phyloP scores from a whole-genome alignment of 2,888 invertebrate species.

The Drosophila niveifrons region DNA sequence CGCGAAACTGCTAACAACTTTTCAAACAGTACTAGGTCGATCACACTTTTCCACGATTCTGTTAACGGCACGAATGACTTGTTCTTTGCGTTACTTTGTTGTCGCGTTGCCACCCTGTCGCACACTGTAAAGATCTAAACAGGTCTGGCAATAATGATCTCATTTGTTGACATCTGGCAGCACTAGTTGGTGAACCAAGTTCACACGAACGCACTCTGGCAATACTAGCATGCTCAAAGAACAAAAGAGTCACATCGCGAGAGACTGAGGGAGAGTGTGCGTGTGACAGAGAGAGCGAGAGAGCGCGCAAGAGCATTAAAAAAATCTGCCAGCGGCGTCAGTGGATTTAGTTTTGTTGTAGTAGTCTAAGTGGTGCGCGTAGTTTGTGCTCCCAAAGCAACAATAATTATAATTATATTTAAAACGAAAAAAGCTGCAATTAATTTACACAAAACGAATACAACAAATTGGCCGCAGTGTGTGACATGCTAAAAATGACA shows the following conservation, averaged over 20 bases:
- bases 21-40: not conserved
- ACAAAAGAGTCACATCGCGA: conserved; percentile 59
- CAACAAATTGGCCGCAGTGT: conserved; percentile 30
- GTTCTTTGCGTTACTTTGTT: not conserved
- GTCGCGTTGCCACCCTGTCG: conserved; percentile 36
- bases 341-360: conserved; percentile 77
- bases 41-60: not conserved
- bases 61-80: not conserved
- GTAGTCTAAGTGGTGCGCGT: conserved; percentile 62
- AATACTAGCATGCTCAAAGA: conserved; percentile 52
- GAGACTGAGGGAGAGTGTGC: conserved; percentile 15
- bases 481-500: conserved; percentile 71
- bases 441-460: conserved; percentile 43
- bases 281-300: conserved; percentile 28
- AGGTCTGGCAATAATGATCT: conserved; percentile 54
- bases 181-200: conserved; percentile 41
- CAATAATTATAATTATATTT: conserved; percentile 46
- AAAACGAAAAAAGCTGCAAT: conserved; percentile 46
- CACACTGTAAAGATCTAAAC: conserved; percentile 19
- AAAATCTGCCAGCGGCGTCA: conserved; percentile 81
- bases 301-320: conserved; percentile 45
- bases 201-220: conserved; percentile 39
- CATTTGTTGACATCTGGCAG: conserved; percentile 49
- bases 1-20: not conserved
- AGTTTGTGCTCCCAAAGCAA: conserved; percentile 50